These are phyloP conservation scores for Poicephalus gulielmi DNA, from an alignment of 2,113 vertebrate genomes.

Conservation along the genomic window DNA sequence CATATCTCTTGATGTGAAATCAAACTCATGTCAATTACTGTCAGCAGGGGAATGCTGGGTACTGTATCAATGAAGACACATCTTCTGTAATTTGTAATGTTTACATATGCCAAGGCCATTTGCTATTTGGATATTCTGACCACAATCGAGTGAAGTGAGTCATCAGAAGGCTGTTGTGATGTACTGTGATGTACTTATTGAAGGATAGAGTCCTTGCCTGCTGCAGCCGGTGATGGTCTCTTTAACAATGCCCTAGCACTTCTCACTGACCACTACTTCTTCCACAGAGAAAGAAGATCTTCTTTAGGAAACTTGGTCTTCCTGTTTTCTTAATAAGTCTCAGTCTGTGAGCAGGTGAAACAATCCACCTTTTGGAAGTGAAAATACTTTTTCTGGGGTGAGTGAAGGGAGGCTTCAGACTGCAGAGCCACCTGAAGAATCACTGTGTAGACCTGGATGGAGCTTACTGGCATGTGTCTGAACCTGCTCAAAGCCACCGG, in stretches of 20 bases:
- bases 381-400: neutral
- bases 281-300: neutral
- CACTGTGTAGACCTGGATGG: fast-evolving
- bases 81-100: neutral
- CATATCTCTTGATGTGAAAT: neutral
- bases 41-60: neutral
- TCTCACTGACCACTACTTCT: neutral
- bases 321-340: neutral
- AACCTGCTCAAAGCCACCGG: fast-evolving
- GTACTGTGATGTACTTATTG: fast-evolving
- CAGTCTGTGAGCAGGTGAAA: neutral
- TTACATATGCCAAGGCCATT: no score
- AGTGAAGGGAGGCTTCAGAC: neutral
- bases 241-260: no score
- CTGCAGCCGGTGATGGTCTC: neutral
- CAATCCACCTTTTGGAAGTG: neutral
- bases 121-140: no score
- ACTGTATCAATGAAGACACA: neutral
- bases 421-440: neutral
- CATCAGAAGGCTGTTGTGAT: fast-evolving
- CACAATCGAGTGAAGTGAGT: fast-evolving
- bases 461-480: no score
- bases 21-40: fast-evolving
- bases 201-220: neutral
- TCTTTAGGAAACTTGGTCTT: neutral